Conservation (phyloP, 2,888 invertebrate genomes). For the Patella depressa region DNA sequence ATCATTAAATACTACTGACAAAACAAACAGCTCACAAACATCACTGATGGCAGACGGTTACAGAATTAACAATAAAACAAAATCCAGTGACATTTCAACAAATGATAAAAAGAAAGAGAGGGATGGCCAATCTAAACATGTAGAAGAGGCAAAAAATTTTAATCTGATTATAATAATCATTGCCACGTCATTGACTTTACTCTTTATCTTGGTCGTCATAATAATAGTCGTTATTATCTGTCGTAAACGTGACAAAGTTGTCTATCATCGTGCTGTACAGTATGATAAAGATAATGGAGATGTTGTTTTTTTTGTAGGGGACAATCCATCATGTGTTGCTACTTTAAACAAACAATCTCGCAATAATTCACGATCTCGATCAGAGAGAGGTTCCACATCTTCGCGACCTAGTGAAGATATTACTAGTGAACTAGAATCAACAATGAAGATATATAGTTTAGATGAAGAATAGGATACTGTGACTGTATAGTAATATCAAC, state of each 20-base stretch:
- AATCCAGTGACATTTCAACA: neutral
- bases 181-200: constrained; percentile 5
- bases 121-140: neutral
- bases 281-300: constrained; percentile 26
- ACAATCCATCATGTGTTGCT: constrained; percentile 10
- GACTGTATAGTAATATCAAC: neutral
- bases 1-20: neutral
- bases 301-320: constrained; percentile 25
- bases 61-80: neutral
- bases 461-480: constrained; percentile 31
- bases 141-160: neutral
- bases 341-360: constrained; percentile 10
- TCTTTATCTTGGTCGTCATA: constrained; percentile 10
- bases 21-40: neutral
- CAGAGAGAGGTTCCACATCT: constrained; percentile 48
- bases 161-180: constrained; percentile 5
- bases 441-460: constrained; percentile 48
- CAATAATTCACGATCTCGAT: constrained; percentile 29
- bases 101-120: neutral
- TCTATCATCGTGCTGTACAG: constrained; percentile 30
- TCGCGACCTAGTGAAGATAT: constrained; percentile 51
- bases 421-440: constrained; percentile 42
- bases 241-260: constrained; percentile 23
- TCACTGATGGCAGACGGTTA: neutral
- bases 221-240: constrained; percentile 20